Percentiles rank a stretch among this genome's conserved stretches.
Evolutionary conservation across 2,888 invertebrate genomes (phyloP).

Genomic region (Diaphora mendica): DNA sequence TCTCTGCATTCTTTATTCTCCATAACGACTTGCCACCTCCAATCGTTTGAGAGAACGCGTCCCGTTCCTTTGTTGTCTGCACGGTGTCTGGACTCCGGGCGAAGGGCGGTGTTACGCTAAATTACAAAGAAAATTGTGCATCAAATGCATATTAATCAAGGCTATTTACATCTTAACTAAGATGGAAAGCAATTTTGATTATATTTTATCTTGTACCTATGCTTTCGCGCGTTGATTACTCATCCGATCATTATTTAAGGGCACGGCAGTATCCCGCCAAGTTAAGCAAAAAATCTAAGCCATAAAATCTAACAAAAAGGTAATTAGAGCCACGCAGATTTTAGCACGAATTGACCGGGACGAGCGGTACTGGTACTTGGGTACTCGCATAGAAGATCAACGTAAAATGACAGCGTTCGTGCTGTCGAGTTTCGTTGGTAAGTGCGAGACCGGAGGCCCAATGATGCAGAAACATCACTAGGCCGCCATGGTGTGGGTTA

Average conservation of each 20-base stretch:
- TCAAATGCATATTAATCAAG: conserved; percentile 1
- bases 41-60: not conserved
- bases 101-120: not conserved
- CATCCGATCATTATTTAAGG: conserved; percentile 2
- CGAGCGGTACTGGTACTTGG: too few relatives aligned
- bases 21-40: not conserved
- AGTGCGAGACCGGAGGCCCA: too few relatives aligned
- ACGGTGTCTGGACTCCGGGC: conserved; percentile 23
- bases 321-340: too few relatives aligned
- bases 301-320: too few relatives aligned
- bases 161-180: not conserved
- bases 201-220: not conserved
- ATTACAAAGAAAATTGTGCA: conserved; percentile 1
- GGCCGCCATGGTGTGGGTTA: too few relatives aligned
- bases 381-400: too few relatives aligned
- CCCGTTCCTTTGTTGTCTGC: conserved; percentile 54
- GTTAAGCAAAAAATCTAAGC: too few relatives aligned
- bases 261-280: too few relatives aligned
- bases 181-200: not conserved
- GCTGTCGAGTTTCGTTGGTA: too few relatives aligned
- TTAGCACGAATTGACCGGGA: too few relatives aligned
- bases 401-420: too few relatives aligned
- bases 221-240: not conserved
- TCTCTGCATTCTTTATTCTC: not conserved
- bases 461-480: too few relatives aligned